Base-by-base conservation (phyloP, 2,888 invertebrate species). In the Chymomyza caudatula region DNA sequence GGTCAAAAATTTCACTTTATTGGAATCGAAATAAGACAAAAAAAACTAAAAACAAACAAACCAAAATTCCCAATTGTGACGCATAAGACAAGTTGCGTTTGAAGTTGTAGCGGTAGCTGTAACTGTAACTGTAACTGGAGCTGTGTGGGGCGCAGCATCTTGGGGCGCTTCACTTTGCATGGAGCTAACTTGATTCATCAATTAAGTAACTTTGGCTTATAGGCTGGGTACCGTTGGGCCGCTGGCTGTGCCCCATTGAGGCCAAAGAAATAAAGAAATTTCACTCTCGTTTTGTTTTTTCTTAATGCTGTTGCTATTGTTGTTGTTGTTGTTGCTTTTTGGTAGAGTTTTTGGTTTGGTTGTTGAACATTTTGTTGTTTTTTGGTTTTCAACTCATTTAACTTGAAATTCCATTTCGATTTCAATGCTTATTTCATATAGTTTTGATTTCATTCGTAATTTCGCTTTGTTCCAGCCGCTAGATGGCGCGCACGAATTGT, bases 231-330 rank as follows among this genome's bases (percentile, higher is more conserved):
- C 25, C 53, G 20, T 55, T 55, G n/a, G 19, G 19, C 19, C 55
- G 29, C 29, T 37, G 29, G 29, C 29, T 11, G 29, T 37, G 25
- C 25, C 25, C 11, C 29, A 37, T 37, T 37, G 29, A 37, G 29
- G 29, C 19, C 47, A 47, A 47, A 47, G 19, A 47, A 47, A 47
- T 47, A 47, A 17, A 47, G 19, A 47, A 47, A 86, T 86, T 83
- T 81, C 84, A 85, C 87, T 81, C 87, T 81, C 86, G 84, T 60
- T 83, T 85, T 62, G 22, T 47, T 55, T 53, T 54, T 60, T 61
- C 60, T 20, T 54, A 47, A 22, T 37, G 20, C 20, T 52, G 52
- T 52, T 52, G 25, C 23, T 53, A 25, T 23, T 44, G 49, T 8
- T 49, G 15, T 11, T 49, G 19, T 20, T 51, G 8, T 42, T 55